Base-by-base conservation (phyloP, 2,797 vertebrate species). In the Gallinago stenura region DNA sequence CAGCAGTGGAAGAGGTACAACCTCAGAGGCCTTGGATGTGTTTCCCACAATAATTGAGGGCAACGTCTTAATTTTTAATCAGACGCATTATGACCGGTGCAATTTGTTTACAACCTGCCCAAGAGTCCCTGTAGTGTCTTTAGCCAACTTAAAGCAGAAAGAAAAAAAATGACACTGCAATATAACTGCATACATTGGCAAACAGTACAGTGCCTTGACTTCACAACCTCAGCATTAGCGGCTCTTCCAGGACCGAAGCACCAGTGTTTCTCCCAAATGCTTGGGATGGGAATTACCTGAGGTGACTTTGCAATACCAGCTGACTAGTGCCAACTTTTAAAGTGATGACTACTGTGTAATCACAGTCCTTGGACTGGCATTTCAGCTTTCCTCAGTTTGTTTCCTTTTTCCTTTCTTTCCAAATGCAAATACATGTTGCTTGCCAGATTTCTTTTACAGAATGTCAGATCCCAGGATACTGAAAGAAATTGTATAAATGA, bases 41-140 rank as follows among this genome's bases (percentile, higher is more conserved):
- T 83, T 91, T 78, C 62, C 65, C 25, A 66, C 25, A 89, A 12
- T 48, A 83, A 71, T 9, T 60, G 61, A 66, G 76, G 62, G n/a
- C 22, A 84, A 22, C 46, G 30, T 62, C 21, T 95, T 91, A 65
- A 87, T 94, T 93, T 96, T 94, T 93, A 89, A 93, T 91, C 75
- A 87, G 73, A 66, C 20, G 28, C 30, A 19, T 71, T 75, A 53
- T 39, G 28, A 53, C 0, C 3, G 0, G 15, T 28, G 61, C 31
- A 35, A 72, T 72, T 92, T 82, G 54, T 88, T 91, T 82, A 60
- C 70, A 80, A 50, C 18, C 46, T 81, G 37, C 14, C 89, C 50
- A 19, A 85, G 39, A 83, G 28, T 86, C 85, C 66, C 93, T 60
- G 37, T 35, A 37, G 77, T 28, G 39, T 48, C 51, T 65, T 93